Evolutionary conservation across 2,797 vertebrate species (phyloP).

Genomic region (Amblyraja radiata): DNA sequence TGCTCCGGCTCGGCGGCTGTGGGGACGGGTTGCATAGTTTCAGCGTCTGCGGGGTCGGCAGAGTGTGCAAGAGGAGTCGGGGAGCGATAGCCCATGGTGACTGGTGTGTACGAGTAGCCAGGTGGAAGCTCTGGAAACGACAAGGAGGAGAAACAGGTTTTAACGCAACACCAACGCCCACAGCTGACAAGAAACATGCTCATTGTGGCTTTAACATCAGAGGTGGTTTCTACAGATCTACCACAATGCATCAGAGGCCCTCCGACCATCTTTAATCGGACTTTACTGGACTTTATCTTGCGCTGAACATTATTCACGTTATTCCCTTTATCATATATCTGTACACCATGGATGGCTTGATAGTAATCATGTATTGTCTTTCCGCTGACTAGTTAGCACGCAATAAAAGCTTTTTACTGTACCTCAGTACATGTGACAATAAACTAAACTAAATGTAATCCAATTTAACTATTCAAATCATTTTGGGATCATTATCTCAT

Average conservation of each 20-base stretch:
- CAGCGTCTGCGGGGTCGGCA: conserved; percentile 71
- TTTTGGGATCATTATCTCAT: not conserved
- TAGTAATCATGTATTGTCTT: no score
- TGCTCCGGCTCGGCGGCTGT: conserved; percentile 69
- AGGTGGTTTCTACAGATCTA: not conserved
- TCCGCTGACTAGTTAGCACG: no score
- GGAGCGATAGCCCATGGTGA: conserved; percentile 68
- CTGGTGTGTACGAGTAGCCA: conserved; percentile 67
- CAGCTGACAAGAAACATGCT: not conserved
- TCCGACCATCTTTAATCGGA: no score
- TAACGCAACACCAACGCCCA: not conserved
- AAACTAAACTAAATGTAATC: not conserved
- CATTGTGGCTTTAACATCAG: not conserved
- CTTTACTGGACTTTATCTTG: no score
- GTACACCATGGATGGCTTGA: no score
- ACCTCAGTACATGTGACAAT: no score
- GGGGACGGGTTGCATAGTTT: conserved; percentile 70
- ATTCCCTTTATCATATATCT: no score
- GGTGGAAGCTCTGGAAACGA: conserved; percentile 71
- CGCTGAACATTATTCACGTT: no score
- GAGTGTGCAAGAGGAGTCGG: conserved; percentile 64
- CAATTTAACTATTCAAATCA: not conserved
- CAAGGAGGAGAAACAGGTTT: conserved; percentile 40
- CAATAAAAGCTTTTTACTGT: no score
- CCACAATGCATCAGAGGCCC: not conserved